phyloP scores from a whole-genome alignment of 2,888 invertebrate species.

The Eupelmus urozonus region DNA sequence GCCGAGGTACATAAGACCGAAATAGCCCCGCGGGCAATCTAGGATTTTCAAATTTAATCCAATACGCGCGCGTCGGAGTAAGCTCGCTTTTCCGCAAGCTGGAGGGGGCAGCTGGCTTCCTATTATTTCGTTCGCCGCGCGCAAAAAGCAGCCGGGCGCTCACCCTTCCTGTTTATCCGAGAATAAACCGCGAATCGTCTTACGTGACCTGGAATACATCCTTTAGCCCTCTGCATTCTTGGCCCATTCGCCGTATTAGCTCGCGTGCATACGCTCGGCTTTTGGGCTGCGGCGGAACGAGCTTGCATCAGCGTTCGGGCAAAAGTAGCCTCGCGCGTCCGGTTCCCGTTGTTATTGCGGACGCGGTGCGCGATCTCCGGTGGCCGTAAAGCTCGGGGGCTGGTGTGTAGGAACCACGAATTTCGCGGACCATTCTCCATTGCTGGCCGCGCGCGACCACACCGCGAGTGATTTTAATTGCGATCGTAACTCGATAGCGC shows the following conservation, averaged over 20 bases:
- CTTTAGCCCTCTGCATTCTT: too few species aligned
- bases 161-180: not conserved
- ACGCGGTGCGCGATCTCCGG: too few species aligned
- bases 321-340: too few species aligned
- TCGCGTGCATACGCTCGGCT: not conserved
- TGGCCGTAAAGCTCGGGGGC: too few species aligned
- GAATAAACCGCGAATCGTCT: conserved; percentile 41
- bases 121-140: conserved; percentile 7
- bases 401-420: too few species aligned
- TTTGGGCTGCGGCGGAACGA: too few species aligned
- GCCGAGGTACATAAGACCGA: not conserved
- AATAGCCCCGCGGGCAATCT: conserved; percentile 3
- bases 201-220: conserved; percentile 47
- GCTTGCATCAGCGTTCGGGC: too few species aligned
- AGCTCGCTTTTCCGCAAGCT: conserved; percentile 3
- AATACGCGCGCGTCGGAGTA: conserved; percentile 1
- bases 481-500: conserved; percentile 35
- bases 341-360: not conserved
- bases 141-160: not conserved
- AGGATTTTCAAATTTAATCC: conserved; percentile 48
- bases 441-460: too few species aligned
- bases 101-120: not conserved
- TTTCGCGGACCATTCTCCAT: too few species aligned
- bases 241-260: too few species aligned
- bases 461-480: conserved; percentile 44